Base-by-base conservation (phyloP, 1,140 invertebrate genomes). In the Limonius californicus region DNA sequence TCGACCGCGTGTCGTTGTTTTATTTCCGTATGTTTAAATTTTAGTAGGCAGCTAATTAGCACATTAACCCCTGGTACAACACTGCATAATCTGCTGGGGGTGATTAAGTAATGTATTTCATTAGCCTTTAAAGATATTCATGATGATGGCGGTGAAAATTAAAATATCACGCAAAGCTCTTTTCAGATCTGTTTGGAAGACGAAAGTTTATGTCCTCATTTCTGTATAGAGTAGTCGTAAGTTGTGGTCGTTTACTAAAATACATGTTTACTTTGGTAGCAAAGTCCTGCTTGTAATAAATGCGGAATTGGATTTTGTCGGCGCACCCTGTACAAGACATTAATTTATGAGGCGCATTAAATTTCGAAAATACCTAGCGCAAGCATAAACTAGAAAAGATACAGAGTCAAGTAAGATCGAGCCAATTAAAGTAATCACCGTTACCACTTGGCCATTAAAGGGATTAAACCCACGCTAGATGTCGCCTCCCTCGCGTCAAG, bases 401-500 rank as follows among this genome's bases (percentile, higher is more conserved):
- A 50, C 54, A 32, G 54, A 23, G 54, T 27, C 30, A 61, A 61
- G 18, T 56, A 61, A 61, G 59, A 61, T 61, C 53, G 61, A 67
- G 64, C 68, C 70, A 70, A 72, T 72, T 72, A 69, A 70, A 70
- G 67, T 68, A 67, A 70, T 70, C 68, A 63, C 62, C 66, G 68
- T 72, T 72, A 72, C 68, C 70, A 72, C 67, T 65, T 68, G 70
- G 68, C 70, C 68, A 72, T 72, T 72, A 72, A 72, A 66, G 64
- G 68, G 69, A 69, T 72, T 72, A 70, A 68, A 67, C 67, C 64
- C 65, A 63, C 68, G 67, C 59, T 63, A 61, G 64, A 71, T 66
- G 68, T 72, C 70, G 70, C 66, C 63, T 68, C 68, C 62, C 61
- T 62, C 61, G 63, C 67, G 67, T 70, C 68, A 67, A 57, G 61